Evolutionary conservation across 2,113 vertebrate species (phyloP).

Genomic region (Cathartes aura): DNA sequence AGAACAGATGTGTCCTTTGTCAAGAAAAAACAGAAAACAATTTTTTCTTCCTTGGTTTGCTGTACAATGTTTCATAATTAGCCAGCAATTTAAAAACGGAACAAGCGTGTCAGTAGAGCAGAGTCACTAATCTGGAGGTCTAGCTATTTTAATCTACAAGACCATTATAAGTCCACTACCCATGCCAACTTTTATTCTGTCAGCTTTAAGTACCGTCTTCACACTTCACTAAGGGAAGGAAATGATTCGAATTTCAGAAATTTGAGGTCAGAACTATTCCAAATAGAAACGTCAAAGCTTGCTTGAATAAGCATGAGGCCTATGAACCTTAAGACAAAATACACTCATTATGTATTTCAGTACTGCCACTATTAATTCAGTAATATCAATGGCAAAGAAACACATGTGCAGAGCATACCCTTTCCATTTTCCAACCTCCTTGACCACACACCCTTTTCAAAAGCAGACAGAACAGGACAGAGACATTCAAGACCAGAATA

Average conservation of each 20-base stretch:
- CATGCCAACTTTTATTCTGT: not conserved
- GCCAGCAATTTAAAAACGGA: not conserved
- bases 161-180: not conserved
- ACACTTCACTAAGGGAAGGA: not conserved
- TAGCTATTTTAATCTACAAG: not conserved
- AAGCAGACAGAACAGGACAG: not conserved
- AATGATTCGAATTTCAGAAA: not conserved
- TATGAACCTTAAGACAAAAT: not conserved
- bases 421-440: not conserved
- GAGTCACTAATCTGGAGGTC: not conserved
- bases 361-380: not conserved
- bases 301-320: not conserved
- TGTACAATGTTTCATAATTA: not conserved
- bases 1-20: conserved; percentile 63
- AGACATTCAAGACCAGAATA: not conserved
- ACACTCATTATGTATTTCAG: accelerated
- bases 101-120: not conserved
- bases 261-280: not conserved
- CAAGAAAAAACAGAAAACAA: conserved; percentile 9
- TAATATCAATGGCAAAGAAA: not conserved
- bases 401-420: not conserved
- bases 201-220: not conserved
- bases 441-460: not conserved
- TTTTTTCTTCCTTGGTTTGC: conserved; percentile 23
- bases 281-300: not conserved